Base-by-base conservation (phyloP, 2,888 invertebrate genomes). In the Aphodius sticticus region DNA sequence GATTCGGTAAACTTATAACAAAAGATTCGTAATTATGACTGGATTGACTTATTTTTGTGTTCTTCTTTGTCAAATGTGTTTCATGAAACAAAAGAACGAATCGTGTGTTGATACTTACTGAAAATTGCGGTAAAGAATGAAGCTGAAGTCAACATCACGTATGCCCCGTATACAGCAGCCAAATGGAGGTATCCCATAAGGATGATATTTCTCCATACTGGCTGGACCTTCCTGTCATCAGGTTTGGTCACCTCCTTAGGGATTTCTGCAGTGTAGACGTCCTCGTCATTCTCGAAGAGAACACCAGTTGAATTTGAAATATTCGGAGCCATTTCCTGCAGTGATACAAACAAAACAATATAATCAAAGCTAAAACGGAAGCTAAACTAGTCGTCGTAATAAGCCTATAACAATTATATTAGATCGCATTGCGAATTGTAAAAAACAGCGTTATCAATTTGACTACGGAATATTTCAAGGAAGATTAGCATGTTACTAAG, bases 151-250 rank as follows among this genome's bases (percentile, higher is more conserved):
- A 96, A 88, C 86, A 93, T 91, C 16, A 96, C 91, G 88, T 94
- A 96, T 5, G 93, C 88, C 77, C 96, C 96, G 86, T 95, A 96
- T 0, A 96, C 78, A 0, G 95, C 95, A 2, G 94, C 94, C 76
- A 93, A 69, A 87, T 97, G 96, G 81, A 97, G 91, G 86, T 94
- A 95, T 7, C 91, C 90, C 86, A 97, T 96, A 0, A 95, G 91
- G n/a, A 94, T 88, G 76, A 97, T 95, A 87, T 96, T 97, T 83
- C 95, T 92, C 96, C 96, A 97, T 6, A 97, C 96, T 75, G 95
- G 88, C 86, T 92, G 90, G 69, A 91, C 86, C 80, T 92, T 92
- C 71, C 91, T 89, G 80, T 90, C 90, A 79, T 93, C 92, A 0
- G 93, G 85, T 14, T 84, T 83, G 5, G 83, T 79, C 77, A 83